A percentile compares a stretch with the other conserved stretches of the same genome.
phyloP scores from a whole-genome alignment of 2,113 vertebrate genomes.

The Pavo muticus region DNA sequence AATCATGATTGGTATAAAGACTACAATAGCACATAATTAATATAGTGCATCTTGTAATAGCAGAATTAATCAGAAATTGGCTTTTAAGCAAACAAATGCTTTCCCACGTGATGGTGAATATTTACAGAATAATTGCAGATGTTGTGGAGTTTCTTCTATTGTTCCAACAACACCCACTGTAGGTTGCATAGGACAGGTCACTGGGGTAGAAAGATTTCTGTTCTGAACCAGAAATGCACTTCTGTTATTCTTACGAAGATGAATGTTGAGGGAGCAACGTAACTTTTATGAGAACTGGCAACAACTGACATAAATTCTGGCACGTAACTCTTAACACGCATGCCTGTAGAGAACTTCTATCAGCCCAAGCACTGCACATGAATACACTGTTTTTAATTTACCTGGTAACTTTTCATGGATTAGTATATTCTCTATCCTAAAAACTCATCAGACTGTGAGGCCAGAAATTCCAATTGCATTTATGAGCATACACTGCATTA shows the following conservation, averaged over 20 bases:
- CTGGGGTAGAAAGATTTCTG: not conserved
- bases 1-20: not conserved
- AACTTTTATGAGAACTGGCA: not conserved
- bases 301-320: not conserved
- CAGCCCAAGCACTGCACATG: not conserved
- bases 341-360: not conserved
- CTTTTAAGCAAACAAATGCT: not conserved
- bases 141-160: not conserved
- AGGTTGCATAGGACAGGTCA: not conserved
- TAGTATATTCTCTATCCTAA: slow-evolving; percentile 29
- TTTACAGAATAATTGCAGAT: not conserved
- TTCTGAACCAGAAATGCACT: not conserved
- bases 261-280: not conserved
- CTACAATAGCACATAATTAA: not conserved
- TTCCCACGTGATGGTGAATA: not conserved
- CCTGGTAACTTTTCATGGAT: slow-evolving; percentile 11
- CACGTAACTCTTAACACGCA: not conserved
- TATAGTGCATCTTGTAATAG: not conserved
- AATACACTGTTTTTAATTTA: slow-evolving; percentile 28
- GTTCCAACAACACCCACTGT: not conserved
- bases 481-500: slow-evolving; percentile 40
- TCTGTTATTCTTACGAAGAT: not conserved
- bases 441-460: slow-evolving; percentile 51
- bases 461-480: slow-evolving; percentile 54
- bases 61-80: not conserved